Evolutionary conservation across 1,140 invertebrate species (phyloP).

Genomic region (Sycophila sp.): DNA sequence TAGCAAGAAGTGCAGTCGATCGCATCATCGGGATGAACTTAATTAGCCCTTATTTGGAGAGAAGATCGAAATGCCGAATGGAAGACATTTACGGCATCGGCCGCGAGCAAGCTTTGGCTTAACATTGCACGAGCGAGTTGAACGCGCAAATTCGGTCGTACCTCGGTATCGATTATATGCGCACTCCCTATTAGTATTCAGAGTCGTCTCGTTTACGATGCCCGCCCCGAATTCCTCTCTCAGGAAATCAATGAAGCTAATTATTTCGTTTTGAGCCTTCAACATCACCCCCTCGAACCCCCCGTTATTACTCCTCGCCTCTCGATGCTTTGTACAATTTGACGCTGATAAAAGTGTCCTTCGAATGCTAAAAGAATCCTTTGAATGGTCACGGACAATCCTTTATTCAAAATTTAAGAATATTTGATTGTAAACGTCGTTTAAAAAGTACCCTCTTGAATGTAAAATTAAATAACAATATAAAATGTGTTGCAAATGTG

Average conservation of each 20-base stretch:
- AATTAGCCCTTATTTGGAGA: not conserved
- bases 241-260: conserved; percentile 9
- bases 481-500: too few relatives aligned
- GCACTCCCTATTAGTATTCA: conserved; percentile 5
- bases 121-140: not conserved
- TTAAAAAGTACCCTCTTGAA: too few relatives aligned
- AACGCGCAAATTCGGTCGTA: not conserved
- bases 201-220: not conserved
- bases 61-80: too few relatives aligned
- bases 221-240: not conserved
- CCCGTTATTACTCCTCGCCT: too few relatives aligned
- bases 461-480: too few relatives aligned
- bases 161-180: conserved; percentile 2
- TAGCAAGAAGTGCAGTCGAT: too few relatives aligned
- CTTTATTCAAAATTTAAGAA: too few relatives aligned
- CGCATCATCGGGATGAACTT: not conserved
- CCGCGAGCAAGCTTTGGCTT: too few relatives aligned
- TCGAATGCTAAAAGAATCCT: too few relatives aligned
- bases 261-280: conserved; percentile 1
- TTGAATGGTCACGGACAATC: too few relatives aligned
- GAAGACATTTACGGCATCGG: not conserved
- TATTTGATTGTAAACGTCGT: too few relatives aligned
- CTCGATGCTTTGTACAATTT: not conserved
- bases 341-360: not conserved
- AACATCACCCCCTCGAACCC: too few relatives aligned